Conservation (phyloP, 92 coral and sea anemone species). For the Porites evermanni region DNA sequence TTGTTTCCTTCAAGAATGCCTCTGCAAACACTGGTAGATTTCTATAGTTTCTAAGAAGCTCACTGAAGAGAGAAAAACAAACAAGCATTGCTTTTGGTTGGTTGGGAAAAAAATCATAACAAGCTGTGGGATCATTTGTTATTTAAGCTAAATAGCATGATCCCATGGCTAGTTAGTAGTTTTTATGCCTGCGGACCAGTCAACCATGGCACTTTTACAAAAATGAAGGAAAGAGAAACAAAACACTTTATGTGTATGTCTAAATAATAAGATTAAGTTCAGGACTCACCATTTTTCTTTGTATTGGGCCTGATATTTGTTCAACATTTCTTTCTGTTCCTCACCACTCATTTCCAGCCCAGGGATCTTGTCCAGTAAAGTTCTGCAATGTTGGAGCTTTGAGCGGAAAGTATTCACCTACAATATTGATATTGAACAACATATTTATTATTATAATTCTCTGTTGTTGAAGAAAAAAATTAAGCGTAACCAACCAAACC, state of each 20-base stretch:
- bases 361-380: constrained; percentile 88
- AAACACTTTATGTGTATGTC: neutral
- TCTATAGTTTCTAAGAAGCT: constrained; percentile 82
- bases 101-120: too few relatives aligned
- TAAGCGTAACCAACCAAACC: too few relatives aligned
- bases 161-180: too few relatives aligned
- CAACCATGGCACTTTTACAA: too few relatives aligned
- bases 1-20: constrained; percentile 70
- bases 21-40: constrained; percentile 89
- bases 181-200: too few relatives aligned
- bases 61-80: constrained; percentile 51
- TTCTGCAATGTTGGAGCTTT: constrained; percentile 92
- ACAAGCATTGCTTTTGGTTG: too few relatives aligned
- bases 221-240: too few relatives aligned
- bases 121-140: too few relatives aligned
- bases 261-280: neutral
- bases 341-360: constrained; percentile 91
- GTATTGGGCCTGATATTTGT: constrained; percentile 78
- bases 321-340: constrained; percentile 80
- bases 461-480: too few relatives aligned
- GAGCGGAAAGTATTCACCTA: constrained; percentile 85
- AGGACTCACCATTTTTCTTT: constrained; percentile 82
- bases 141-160: too few relatives aligned
- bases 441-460: too few relatives aligned
- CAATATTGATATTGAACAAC: neutral